Conservation (phyloP, 2,888 invertebrate genomes). For the Caenorhabditis sp. region DNA sequence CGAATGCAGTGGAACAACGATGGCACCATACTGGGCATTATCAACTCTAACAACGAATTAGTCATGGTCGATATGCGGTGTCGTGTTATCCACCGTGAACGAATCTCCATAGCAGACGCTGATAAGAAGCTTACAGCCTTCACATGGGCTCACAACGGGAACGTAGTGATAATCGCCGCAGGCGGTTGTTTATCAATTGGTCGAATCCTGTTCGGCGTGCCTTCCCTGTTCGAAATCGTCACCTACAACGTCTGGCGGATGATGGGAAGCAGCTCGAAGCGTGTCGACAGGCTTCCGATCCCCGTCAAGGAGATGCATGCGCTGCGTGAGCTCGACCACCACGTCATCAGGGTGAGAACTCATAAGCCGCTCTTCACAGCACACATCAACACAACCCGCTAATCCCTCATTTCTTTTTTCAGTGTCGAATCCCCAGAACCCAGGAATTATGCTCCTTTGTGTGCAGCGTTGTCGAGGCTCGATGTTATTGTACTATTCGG, state of each 20-base stretch:
- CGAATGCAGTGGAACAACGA: conserved; percentile 77
- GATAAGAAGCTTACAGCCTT: conserved; percentile 88
- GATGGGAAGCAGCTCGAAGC: conserved; percentile 70
- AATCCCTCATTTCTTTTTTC: conserved; percentile 55
- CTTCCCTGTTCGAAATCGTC: conserved; percentile 90
- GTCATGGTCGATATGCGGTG: conserved; percentile 64
- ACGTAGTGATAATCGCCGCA: conserved; percentile 91
- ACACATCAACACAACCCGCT: neutral
- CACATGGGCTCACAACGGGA: conserved; percentile 99
- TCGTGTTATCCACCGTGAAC: conserved; percentile 66
- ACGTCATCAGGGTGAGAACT: conserved; percentile 91
- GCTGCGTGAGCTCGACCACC: conserved; percentile 84
- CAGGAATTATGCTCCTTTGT: conserved; percentile 94
- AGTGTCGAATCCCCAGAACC: conserved; percentile 96
- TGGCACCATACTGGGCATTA: conserved; percentile 77
- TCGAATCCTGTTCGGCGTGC: conserved; percentile 90
- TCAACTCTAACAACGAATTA: conserved; percentile 71
- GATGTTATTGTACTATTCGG: conserved; percentile 96
- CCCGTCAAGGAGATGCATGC: conserved; percentile 87
- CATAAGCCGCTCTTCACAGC: neutral
- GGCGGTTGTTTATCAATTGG: conserved; percentile 89
- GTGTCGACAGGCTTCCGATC: conserved; percentile 89
- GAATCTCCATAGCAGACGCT: conserved; percentile 22
- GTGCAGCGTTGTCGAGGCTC: conserved; percentile 92
- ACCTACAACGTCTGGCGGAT: conserved; percentile 82